These are phyloP conservation scores for Homarus americanus DNA, from an alignment of 1,140 invertebrate species.

Conservation along the genomic window DNA sequence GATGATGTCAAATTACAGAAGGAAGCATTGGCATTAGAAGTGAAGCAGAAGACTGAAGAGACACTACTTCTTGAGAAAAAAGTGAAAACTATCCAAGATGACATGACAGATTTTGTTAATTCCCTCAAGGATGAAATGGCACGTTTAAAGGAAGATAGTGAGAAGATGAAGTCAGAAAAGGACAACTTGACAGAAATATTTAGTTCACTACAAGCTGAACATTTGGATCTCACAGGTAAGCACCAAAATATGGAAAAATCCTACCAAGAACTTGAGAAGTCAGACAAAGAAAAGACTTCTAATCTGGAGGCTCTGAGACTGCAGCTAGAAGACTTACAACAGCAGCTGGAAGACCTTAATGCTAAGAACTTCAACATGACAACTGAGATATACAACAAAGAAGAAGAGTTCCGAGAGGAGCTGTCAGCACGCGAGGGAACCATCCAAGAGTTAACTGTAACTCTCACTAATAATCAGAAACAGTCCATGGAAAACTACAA, in stretches of 20 bases:
- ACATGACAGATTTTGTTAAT: slow-evolving; percentile 71
- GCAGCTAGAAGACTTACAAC: slow-evolving; percentile 75
- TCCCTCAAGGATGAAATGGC: slow-evolving; percentile 72
- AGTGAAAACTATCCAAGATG: slow-evolving; percentile 57
- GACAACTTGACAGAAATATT: slow-evolving; percentile 62
- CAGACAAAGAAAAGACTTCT: slow-evolving; percentile 75
- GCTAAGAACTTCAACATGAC: slow-evolving; percentile 67
- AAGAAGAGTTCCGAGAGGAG: slow-evolving; percentile 76
- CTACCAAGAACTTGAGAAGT: slow-evolving; percentile 76
- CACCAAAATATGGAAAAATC: slow-evolving; percentile 75
- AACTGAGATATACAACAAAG: slow-evolving; percentile 65
- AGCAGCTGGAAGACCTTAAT: slow-evolving; percentile 74
- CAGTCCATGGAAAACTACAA: slow-evolving; percentile 73
- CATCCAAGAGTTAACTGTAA: slow-evolving; percentile 71
- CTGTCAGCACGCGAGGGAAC: slow-evolving; percentile 72
- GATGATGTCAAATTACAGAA: slow-evolving; percentile 28
- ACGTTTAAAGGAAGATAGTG: slow-evolving; percentile 69
- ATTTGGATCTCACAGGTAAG: slow-evolving; percentile 54
- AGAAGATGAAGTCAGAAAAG: slow-evolving; percentile 74
- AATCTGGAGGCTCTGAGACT: slow-evolving; percentile 76
- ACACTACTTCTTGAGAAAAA: slow-evolving; percentile 49
- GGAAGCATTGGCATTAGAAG: slow-evolving; percentile 61
- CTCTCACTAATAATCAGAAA: slow-evolving; percentile 74
- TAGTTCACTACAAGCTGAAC: slow-evolving; percentile 51
- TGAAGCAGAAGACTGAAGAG: slow-evolving; percentile 75